Evolutionary conservation across 2,888 invertebrate species (phyloP).

Genomic region (Colostygia pectinataria): DNA sequence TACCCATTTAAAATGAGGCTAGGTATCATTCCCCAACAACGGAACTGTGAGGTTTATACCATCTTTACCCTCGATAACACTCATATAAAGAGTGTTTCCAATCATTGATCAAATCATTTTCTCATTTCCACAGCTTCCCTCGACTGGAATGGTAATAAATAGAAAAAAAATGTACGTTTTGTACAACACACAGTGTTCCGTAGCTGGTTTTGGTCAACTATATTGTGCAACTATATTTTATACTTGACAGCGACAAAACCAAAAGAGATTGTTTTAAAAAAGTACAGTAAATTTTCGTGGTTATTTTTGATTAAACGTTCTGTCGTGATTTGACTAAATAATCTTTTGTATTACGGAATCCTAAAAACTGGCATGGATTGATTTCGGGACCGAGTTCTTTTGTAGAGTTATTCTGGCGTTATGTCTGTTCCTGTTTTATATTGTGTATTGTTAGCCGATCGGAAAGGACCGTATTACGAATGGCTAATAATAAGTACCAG

Average conservation of each 20-base stretch:
- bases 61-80: constrained; percentile 30
- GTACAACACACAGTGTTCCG: neutral
- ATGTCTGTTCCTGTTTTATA: constrained; percentile 13
- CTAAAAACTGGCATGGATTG: constrained; percentile 46
- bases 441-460: constrained; percentile 13
- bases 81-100: constrained; percentile 40
- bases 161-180: constrained; percentile 36
- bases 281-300: no score
- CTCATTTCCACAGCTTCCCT: constrained; percentile 48
- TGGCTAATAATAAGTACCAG: neutral
- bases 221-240: no score
- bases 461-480: constrained; percentile 6
- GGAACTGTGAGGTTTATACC: constrained; percentile 23
- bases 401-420: constrained; percentile 42
- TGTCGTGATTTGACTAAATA: no score
- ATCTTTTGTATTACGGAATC: neutral
- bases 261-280: no score
- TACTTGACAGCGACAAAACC: neutral
- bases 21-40: constrained; percentile 23
- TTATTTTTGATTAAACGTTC: no score
- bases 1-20: constrained; percentile 10
- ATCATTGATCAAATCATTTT: constrained; percentile 55
- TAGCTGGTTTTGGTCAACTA: no score
- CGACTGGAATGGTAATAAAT: constrained; percentile 50
- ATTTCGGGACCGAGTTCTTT: constrained; percentile 50